phyloP scores from a whole-genome alignment of 2,888 invertebrate species.

The Imbricaverruca yamaguchii region DNA sequence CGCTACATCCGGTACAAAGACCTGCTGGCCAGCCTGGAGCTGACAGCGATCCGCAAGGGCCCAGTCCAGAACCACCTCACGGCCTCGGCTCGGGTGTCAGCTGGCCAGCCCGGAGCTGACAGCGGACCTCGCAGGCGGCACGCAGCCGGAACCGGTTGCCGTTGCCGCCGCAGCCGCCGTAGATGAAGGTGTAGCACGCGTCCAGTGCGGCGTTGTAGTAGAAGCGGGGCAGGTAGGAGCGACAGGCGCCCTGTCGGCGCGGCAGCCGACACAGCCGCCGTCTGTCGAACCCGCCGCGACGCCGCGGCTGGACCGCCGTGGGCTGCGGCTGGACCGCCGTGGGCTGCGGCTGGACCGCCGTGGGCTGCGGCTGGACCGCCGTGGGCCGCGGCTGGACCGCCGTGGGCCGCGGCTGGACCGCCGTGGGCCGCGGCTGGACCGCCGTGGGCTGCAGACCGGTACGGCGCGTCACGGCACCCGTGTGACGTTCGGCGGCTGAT shows the following conservation, averaged over 20 bases:
- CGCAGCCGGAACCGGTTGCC: slow-evolving; percentile 30
- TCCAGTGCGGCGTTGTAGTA: not conserved
- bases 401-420: not conserved
- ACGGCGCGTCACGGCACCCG: too few species aligned
- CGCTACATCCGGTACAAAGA: too few species aligned
- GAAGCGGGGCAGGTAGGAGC: not conserved
- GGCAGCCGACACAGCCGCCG: not conserved
- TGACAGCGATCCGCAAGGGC: too few species aligned
- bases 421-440: not conserved
- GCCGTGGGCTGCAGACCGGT: too few species aligned
- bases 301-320: not conserved
- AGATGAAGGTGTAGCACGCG: slow-evolving; percentile 26
- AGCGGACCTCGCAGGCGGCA: slow-evolving; percentile 31
- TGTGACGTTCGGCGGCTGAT: too few species aligned
- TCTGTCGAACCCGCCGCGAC: not conserved
- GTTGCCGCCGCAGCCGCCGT: slow-evolving; percentile 32
- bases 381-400: not conserved
- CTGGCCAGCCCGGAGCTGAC: not conserved
- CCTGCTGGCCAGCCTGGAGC: too few species aligned
- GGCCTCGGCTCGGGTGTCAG: too few species aligned
- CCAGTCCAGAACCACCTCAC: too few species aligned
- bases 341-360: not conserved
- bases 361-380: not conserved
- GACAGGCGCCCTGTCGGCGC: not conserved
- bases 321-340: not conserved